These are phyloP conservation scores for Silurus meridionalis DNA, from an alignment of 2,113 vertebrate species.

Conservation along the genomic window DNA sequence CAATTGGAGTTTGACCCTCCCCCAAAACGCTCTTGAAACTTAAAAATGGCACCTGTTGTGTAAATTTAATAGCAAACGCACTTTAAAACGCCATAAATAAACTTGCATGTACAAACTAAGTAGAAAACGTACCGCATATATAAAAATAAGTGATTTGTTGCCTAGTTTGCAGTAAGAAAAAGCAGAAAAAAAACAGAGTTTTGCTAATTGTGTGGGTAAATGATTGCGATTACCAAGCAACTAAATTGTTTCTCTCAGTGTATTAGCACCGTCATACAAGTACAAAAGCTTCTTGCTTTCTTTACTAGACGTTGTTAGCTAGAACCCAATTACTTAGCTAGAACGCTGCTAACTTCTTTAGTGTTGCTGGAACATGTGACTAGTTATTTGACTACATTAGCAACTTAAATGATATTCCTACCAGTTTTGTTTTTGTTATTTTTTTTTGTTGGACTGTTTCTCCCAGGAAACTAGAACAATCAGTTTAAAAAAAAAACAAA, in stretches of 20 bases:
- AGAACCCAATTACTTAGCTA: not conserved
- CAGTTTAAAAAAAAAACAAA: not conserved
- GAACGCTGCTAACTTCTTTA: not conserved
- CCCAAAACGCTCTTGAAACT: not conserved
- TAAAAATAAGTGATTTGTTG: not conserved
- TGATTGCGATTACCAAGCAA: not conserved
- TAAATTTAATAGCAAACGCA: not conserved
- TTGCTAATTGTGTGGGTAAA: not conserved
- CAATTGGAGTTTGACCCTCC: not conserved
- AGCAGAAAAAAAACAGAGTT: too few species aligned
- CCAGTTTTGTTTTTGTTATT: not conserved
- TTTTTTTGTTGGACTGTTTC: not conserved
- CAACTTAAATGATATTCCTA: not conserved
- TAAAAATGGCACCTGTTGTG: not conserved
- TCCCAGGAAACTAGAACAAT: not conserved
- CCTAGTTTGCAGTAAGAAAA: not conserved
- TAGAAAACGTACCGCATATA: not conserved
- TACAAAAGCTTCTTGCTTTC: not conserved
- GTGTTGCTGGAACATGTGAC: not conserved
- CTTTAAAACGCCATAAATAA: not conserved
- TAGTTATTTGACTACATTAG: not conserved
- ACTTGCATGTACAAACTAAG: not conserved
- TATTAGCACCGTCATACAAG: not conserved
- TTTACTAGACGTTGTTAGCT: not conserved
- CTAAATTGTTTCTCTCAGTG: too few species aligned